Evolutionary conservation across 2,113 vertebrate genomes (phyloP), one percentile per base, ranked within the genome.

Genomic region (Bettongia penicillata): DNA sequence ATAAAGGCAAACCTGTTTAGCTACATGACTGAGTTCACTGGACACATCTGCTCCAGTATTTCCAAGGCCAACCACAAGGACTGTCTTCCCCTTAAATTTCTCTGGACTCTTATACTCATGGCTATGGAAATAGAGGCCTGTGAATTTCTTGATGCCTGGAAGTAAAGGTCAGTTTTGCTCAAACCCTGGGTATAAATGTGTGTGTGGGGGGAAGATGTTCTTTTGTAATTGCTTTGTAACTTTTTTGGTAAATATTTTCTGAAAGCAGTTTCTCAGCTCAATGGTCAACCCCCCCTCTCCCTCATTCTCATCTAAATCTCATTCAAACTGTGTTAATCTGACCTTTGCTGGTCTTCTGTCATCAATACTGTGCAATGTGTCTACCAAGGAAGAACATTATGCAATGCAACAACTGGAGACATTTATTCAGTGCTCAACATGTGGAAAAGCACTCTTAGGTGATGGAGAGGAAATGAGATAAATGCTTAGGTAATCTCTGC

Each of bases 31-130:
- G 47, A 99, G 98, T 95, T 99, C 99, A 55, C 98, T 98, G 16
- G 98, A 98, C 43, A 99, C 98, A 94, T 99, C 99, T 53, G 97
- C 98, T 93, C 98, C 98, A 91, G 99, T 99, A 94, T 99, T 99
- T 1, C 99, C 99, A 91, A 98, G 98, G n/a, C 99, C 99, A 50
- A 99, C 96, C 92, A 99, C 98, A 53, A 99, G 96, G 68, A 99
- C 98, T 53, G 95, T 99, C 96, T 99, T 98, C 90, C 98, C 98
- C 91, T 95, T 96, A 97, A 95, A 98, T 14, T 84, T 51, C 1
- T 98, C 93, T 49, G 98, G 98, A 51, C 98, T 94, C 97, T 98
- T 99, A 92, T 99, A 99, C 7, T 99, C 98, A 97, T 98, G 98
- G 95, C 98, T 99, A 97, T 99, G 99, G 89, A 95, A 95, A 93